A percentile compares a stretch with the other conserved stretches of the same genome.
Conservation (phyloP, 2,888 invertebrate genomes). For the Tenthredo amoena region DNA sequence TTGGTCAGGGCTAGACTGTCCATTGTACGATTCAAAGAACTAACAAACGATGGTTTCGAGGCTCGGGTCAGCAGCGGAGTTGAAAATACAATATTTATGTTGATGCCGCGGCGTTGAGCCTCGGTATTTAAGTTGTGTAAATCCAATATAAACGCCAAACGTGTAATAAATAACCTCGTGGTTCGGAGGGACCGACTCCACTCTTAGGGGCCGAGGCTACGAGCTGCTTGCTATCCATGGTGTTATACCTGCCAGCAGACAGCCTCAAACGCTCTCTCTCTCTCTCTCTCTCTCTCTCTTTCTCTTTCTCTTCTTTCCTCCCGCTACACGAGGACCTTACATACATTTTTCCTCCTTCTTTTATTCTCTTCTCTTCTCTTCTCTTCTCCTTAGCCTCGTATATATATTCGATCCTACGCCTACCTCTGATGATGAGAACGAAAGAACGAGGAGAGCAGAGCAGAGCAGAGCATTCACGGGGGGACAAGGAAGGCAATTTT, state of each 20-base stretch:
- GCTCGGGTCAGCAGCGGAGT: conserved; percentile 52
- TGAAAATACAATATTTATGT: conserved; percentile 75
- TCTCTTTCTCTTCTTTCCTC: conserved; percentile 28
- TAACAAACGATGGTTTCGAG: conserved; percentile 31
- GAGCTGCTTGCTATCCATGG: background rate
- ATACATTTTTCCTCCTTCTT: background rate
- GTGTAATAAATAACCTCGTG: conserved; percentile 74
- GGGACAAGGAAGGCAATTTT: conserved; percentile 67
- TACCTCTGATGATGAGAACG: conserved; percentile 41
- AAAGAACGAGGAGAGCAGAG: background rate
- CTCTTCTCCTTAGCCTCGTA: background rate
- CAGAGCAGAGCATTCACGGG: conserved; percentile 47
- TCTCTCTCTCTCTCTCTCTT: conserved; percentile 16
- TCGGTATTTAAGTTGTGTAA: conserved; percentile 76
- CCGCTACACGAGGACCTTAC: background rate
- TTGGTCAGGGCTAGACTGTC: background rate
- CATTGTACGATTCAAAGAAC: conserved; percentile 22
- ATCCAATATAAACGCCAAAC: conserved; percentile 77
- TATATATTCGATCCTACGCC: conserved; percentile 20
- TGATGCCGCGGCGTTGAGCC: conserved; percentile 68
- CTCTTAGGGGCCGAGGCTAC: conserved; percentile 18
- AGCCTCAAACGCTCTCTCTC: background rate
- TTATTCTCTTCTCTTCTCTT: background rate
- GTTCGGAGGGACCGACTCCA: conserved; percentile 16
- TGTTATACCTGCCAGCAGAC: conserved; percentile 40